These are phyloP conservation scores for Drosophila histrio DNA, from an alignment of 2,888 invertebrate genomes.

Conservation along the genomic window DNA sequence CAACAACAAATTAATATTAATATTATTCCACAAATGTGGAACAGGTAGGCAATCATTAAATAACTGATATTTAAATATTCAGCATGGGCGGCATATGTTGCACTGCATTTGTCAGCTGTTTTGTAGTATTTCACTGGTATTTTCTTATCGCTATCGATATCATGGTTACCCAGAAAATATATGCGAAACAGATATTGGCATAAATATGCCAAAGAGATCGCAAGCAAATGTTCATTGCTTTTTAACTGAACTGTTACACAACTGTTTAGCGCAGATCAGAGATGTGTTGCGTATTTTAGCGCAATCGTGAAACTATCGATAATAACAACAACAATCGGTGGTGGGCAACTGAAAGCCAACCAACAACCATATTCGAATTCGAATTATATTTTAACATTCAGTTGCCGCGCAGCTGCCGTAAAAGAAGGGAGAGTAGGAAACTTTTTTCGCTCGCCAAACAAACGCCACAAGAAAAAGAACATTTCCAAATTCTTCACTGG, in stretches of 20 bases:
- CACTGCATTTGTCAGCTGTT: constrained; percentile 21
- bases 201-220: not conserved
- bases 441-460: constrained; percentile 59
- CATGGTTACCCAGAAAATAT: not conserved
- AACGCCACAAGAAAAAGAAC: constrained; percentile 68
- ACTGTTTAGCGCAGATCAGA: too few relatives aligned
- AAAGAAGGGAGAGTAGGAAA: constrained; percentile 65
- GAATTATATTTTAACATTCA: constrained; percentile 60
- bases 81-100: not conserved
- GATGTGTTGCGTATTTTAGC: not conserved
- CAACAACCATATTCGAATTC: constrained; percentile 59
- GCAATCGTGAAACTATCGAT: constrained; percentile 34
- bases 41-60: not conserved
- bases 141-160: constrained; percentile 11
- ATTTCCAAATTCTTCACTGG: constrained; percentile 67
- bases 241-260: not conserved
- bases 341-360: constrained; percentile 36
- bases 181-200: not conserved
- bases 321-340: constrained; percentile 34
- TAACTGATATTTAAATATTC: constrained; percentile 7
- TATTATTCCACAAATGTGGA: not conserved
- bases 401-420: constrained; percentile 75
- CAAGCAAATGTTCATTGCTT: not conserved
- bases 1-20: too few relatives aligned
- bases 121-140: constrained; percentile 13